A percentile compares a stretch with the other conserved stretches of the same genome.
These are phyloP conservation scores for Phthorimaea operculella DNA, from an alignment of 1,140 invertebrate genomes.

Conservation along the genomic window DNA sequence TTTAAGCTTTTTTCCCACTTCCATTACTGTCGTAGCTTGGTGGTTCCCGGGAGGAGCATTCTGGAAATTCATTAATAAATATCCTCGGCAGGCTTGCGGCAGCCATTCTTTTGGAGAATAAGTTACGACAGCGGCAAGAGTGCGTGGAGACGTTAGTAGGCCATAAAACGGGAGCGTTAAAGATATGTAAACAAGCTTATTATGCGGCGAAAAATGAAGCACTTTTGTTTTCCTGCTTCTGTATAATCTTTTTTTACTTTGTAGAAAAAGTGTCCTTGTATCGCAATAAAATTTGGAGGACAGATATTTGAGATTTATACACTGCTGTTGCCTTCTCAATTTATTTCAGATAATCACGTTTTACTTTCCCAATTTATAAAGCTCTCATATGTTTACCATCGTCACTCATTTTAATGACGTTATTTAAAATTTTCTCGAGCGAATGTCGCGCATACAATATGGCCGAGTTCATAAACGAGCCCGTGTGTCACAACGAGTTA, in stretches of 20 bases:
- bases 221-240: neutral
- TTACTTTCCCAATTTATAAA: constrained; percentile 28
- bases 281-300: too few species aligned
- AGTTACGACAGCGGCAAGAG: neutral
- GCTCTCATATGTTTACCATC: constrained; percentile 13
- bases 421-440: constrained; percentile 21
- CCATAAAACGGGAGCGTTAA: neutral
- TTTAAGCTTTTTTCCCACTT: constrained; percentile 26
- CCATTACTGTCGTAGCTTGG: constrained; percentile 28
- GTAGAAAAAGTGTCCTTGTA: too few species aligned
- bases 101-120: constrained; percentile 17
- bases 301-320: too few species aligned
- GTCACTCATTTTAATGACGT: constrained; percentile 23
- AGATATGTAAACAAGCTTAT: neutral
- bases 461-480: constrained; percentile 13
- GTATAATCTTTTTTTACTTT: neutral
- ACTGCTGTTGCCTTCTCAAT: too few species aligned
- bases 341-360: too few species aligned
- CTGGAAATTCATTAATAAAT: constrained; percentile 36
- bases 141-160: neutral
- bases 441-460: neutral
- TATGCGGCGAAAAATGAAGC: neutral
- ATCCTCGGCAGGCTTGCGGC: constrained; percentile 13
- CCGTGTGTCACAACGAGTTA: constrained; percentile 15
- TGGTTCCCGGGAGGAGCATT: constrained; percentile 19